These are phyloP conservation scores for Drosophila dives DNA, from an alignment of 2,888 invertebrate species.

Conservation along the genomic window DNA sequence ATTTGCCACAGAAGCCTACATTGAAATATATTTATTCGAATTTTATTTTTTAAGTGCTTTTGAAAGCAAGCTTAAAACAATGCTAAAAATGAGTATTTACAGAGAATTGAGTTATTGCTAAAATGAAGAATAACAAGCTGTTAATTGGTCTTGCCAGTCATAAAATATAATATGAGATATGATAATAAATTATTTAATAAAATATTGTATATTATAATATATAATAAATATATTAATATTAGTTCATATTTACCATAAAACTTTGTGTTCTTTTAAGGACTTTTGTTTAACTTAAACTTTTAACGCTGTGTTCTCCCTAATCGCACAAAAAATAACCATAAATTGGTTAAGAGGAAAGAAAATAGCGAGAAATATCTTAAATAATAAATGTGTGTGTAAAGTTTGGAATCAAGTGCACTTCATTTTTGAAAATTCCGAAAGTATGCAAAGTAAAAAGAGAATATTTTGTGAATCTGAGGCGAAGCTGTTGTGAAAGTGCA, in stretches of 20 bases:
- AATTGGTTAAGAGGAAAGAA: not conserved
- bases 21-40: not conserved
- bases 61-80: not conserved
- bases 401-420: constrained; percentile 1
- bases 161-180: not conserved
- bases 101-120: not conserved
- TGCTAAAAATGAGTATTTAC: not conserved
- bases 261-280: not conserved
- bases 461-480: constrained; percentile 1
- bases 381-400: not conserved
- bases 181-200: not conserved
- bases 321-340: not conserved
- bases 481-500: constrained; percentile 34
- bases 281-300: not conserved
- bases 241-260: not conserved
- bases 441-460: constrained; percentile 2
- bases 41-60: not conserved
- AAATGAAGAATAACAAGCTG: not conserved
- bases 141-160: not conserved
- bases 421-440: not conserved
- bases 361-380: not conserved
- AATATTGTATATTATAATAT: not conserved
- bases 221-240: not conserved
- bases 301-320: not conserved
- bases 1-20: not conserved